These are phyloP conservation scores for Euleptes europaea DNA, from an alignment of 2,113 vertebrate species.

Conservation along the genomic window DNA sequence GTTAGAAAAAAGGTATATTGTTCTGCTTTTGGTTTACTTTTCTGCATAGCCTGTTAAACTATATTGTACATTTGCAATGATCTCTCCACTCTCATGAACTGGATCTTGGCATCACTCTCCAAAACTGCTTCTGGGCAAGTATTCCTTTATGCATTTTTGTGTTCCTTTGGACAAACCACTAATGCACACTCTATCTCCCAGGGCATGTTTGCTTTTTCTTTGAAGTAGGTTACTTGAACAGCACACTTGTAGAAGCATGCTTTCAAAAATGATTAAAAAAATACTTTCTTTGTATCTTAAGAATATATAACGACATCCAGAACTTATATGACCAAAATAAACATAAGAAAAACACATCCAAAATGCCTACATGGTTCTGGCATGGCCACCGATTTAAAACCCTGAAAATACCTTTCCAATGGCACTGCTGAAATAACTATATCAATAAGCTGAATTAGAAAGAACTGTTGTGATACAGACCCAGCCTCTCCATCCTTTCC, in stretches of 20 bases:
- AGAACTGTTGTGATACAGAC: background rate
- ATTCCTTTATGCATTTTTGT: background rate
- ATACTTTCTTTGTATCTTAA: background rate
- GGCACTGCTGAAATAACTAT: background rate
- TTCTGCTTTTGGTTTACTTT: background rate
- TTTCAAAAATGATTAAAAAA: background rate
- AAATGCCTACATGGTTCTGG: background rate
- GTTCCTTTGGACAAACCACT: background rate
- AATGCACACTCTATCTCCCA: background rate
- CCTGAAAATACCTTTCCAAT: background rate
- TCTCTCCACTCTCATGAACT: background rate
- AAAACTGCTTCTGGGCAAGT: background rate
- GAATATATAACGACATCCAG: background rate
- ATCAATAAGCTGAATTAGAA: background rate
- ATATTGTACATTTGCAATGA: background rate
- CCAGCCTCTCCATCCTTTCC: background rate
- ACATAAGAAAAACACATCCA: background rate
- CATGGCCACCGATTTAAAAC: background rate
- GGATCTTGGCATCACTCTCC: background rate
- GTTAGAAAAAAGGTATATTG: background rate
- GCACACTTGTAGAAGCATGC: background rate
- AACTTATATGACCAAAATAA: background rate
- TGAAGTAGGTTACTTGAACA: conserved; percentile 18
- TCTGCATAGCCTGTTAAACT: background rate
- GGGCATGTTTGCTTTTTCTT: background rate